Conservation (phyloP, 2,888 invertebrate species). For the Acleris emargana region DNA sequence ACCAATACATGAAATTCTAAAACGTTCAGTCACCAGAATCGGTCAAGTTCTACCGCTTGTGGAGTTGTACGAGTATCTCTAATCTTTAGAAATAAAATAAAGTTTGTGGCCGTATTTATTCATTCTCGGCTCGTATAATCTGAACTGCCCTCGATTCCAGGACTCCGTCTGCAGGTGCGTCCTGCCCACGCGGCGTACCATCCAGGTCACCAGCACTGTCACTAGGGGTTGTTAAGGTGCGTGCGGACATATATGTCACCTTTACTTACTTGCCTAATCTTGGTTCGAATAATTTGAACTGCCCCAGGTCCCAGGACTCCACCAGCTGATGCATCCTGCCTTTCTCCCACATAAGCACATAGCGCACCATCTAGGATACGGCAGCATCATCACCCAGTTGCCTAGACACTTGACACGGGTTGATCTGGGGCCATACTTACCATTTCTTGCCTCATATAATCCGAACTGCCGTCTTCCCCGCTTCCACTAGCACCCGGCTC, state of each 20-base stretch:
- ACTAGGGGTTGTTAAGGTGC: constrained; percentile 41
- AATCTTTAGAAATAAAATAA: too few relatives aligned
- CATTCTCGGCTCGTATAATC: constrained; percentile 42
- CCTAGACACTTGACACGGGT: too few relatives aligned
- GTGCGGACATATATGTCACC: constrained; percentile 44
- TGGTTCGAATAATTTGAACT: constrained; percentile 50
- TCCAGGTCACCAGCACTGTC: constrained; percentile 53
- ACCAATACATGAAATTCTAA: too few relatives aligned
- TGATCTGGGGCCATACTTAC: too few relatives aligned
- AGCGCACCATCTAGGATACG: constrained; percentile 57
- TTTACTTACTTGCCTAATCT: constrained; percentile 41
- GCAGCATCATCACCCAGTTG: constrained; percentile 44
- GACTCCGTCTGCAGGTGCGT: constrained; percentile 55
- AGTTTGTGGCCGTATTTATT: too few relatives aligned
- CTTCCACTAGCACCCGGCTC: too few relatives aligned
- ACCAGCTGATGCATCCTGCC: constrained; percentile 51
- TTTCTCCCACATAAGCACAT: constrained; percentile 51
- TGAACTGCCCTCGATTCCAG: constrained; percentile 58
- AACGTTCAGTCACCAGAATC: too few relatives aligned
- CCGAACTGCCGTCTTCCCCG: too few relatives aligned
- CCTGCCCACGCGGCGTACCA: constrained; percentile 48
- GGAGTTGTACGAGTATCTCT: not conserved
- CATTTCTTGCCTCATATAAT: too few relatives aligned
- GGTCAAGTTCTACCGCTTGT: too few relatives aligned
- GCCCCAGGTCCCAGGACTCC: constrained; percentile 56